These are phyloP conservation scores for Bibio marci DNA, from an alignment of 2,888 invertebrate species.

Conservation along the genomic window DNA sequence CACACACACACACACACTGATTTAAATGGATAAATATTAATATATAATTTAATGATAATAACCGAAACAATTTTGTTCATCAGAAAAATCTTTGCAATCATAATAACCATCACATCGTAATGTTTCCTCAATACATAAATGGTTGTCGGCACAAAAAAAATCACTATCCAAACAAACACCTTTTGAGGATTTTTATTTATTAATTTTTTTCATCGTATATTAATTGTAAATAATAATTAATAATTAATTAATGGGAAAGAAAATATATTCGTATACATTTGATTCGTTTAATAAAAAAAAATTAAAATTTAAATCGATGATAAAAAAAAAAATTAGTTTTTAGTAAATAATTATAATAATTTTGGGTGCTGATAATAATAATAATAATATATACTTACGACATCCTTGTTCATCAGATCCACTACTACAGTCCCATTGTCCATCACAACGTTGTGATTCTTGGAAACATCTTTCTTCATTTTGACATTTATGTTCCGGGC, in stretches of 20 bases:
- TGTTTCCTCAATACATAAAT: slow-evolving; percentile 56
- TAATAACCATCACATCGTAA: slow-evolving; percentile 78
- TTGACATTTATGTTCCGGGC: slow-evolving; percentile 5
- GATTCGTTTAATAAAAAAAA: too few relatives aligned
- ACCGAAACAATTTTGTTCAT: slow-evolving; percentile 71
- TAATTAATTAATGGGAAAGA: too few relatives aligned
- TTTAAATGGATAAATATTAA: too few relatives aligned
- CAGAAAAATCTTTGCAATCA: slow-evolving; percentile 81
- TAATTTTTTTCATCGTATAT: too few relatives aligned
- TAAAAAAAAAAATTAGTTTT: too few relatives aligned
- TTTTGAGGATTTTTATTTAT: slow-evolving; percentile 12
- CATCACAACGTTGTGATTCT: slow-evolving; percentile 56
- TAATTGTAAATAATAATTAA: too few relatives aligned
- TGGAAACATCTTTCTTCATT: slow-evolving; percentile 45
- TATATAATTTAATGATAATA: slow-evolving; percentile 17
- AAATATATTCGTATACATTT: too few relatives aligned
- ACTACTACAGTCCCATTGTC: slow-evolving; percentile 51
- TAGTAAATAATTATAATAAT: too few relatives aligned
- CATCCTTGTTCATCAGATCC: slow-evolving; percentile 43
- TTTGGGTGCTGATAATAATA: too few relatives aligned
- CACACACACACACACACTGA: too few relatives aligned
- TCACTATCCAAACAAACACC: slow-evolving; percentile 41
- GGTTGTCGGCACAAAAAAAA: slow-evolving; percentile 55
- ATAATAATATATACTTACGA: too few relatives aligned
- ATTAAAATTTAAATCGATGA: too few relatives aligned